phyloP scores from a whole-genome alignment of 1,140 invertebrate genomes.

The Bicyclus anynana region DNA sequence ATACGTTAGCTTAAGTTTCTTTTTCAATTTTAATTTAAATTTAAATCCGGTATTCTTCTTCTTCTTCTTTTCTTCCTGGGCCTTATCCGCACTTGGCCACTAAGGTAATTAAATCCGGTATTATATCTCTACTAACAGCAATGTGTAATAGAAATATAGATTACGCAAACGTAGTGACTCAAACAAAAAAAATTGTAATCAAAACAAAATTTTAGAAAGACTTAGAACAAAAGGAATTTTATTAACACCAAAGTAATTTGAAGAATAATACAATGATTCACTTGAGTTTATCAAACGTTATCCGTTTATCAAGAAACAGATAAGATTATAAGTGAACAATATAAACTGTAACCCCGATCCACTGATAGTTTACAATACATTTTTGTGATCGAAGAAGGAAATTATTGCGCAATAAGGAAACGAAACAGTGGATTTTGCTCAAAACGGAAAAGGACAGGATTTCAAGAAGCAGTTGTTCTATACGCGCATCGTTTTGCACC shows the following conservation, averaged over 20 bases:
- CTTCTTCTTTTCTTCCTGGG: too few species aligned
- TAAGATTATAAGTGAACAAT: conserved; percentile 29
- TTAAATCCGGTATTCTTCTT: too few species aligned
- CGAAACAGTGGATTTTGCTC: conserved; percentile 5
- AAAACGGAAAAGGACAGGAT: too few species aligned
- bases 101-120: too few species aligned
- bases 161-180: too few species aligned
- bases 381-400: neutral
- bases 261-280: conserved; percentile 12
- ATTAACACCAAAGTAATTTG: neutral
- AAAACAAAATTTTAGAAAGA: neutral
- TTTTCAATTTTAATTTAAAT: too few species aligned
- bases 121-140: too few species aligned
- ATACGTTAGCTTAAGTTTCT: too few species aligned
- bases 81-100: too few species aligned
- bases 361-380: neutral
- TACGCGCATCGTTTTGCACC: neutral
- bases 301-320: conserved; percentile 23
- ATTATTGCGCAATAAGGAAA: neutral
- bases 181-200: neutral
- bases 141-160: too few species aligned
- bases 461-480: too few species aligned
- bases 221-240: neutral
- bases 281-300: conserved; percentile 2
- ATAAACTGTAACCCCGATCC: conserved; percentile 17